Conservation (phyloP, 1,140 invertebrate genomes). For the Aphidius gifuensis region DNA sequence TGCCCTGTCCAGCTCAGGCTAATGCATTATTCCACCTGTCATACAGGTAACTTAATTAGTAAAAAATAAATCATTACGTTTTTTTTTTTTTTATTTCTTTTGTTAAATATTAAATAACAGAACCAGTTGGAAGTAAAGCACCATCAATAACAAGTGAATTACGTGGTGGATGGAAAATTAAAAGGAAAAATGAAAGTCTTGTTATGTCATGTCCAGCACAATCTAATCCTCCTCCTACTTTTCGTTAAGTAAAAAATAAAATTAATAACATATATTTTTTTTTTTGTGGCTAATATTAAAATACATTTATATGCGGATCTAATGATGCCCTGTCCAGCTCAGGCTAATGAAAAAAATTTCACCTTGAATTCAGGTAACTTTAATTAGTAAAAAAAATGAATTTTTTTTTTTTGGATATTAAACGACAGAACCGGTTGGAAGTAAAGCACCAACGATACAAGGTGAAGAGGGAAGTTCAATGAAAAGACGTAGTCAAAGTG, state of each 20-base stretch:
- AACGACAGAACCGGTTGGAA: slow-evolving; percentile 48
- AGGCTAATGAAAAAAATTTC: slow-evolving; percentile 55
- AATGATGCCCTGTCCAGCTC: slow-evolving; percentile 62
- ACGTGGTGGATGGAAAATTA: slow-evolving; percentile 37
- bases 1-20: slow-evolving; percentile 65
- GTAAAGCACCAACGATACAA: slow-evolving; percentile 57
- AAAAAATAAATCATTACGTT: too few relatives aligned
- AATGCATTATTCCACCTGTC: slow-evolving; percentile 38
- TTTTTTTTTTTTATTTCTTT: too few relatives aligned
- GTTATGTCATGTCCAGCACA: slow-evolving; percentile 30
- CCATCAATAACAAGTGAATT: slow-evolving; percentile 60
- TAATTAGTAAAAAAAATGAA: slow-evolving; percentile 2
- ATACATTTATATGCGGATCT: slow-evolving; percentile 42
- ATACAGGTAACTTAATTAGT: too few relatives aligned
- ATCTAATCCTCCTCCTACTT: slow-evolving; percentile 47
- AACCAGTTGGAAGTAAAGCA: slow-evolving; percentile 67
- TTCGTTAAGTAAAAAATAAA: slow-evolving; percentile 40
- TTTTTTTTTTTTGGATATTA: slow-evolving; percentile 16
- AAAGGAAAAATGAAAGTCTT: slow-evolving; percentile 15
- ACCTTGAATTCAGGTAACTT: slow-evolving; percentile 46
- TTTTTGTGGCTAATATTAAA: slow-evolving; percentile 4
- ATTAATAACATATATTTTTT: too few relatives aligned
- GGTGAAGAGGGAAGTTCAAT: slow-evolving; percentile 56
- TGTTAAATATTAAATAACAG: slow-evolving; percentile 45
- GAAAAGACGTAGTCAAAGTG: slow-evolving; percentile 53